Evolutionary conservation across 2,888 invertebrate genomes (phyloP), one percentile per base, ranked within the genome.

Genomic region (Rotaria sp.): DNA sequence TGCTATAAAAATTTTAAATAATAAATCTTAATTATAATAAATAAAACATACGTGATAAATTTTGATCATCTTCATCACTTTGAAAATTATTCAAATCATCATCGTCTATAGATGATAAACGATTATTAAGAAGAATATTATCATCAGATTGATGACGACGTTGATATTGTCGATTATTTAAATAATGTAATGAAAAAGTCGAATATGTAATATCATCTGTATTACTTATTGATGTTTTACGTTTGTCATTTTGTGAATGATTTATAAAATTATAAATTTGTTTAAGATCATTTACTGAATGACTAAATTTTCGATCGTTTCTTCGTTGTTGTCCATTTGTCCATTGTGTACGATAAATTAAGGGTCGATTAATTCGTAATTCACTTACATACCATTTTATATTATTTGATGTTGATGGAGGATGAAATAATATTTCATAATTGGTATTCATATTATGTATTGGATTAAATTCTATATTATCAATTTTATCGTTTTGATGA

Each of bases 381-480:
- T 80, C 80, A 80, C 80, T 80, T 4, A 80, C 45, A 45, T 80
- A 80, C 80, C 80, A 80, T 80, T 80, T 80, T 15, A 45, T 45
- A 41, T 45, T 41, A 45, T 45, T 45, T 30, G 67, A 35, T 8
- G 21, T 35, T 4, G 18, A 7, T 35, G 26, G 30, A 35, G 8
- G 3, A 67, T 35, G 4, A 30, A 38, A 18, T 35, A 38, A 21
- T 15, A 30, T 10, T 67, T 35, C 35, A 35, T 35, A 21, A 35
- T 67, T 30, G 18, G 10, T 26, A 59, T 59, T 30, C 15, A 10
- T 13, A 8, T 18, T 35, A 21, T 21, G 35, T 21, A 38, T 67
- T 13, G 67, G 18, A 35, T 67, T 0, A 67, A 67, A 4, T 67
- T 67, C 67, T 35, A 13, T 67, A 35, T 18, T 67, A 18, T 67